Percentiles rank a stretch among this genome's conserved stretches.
Evolutionary conservation across 2,113 vertebrate species (phyloP).

Genomic region (Rallus limicola): DNA sequence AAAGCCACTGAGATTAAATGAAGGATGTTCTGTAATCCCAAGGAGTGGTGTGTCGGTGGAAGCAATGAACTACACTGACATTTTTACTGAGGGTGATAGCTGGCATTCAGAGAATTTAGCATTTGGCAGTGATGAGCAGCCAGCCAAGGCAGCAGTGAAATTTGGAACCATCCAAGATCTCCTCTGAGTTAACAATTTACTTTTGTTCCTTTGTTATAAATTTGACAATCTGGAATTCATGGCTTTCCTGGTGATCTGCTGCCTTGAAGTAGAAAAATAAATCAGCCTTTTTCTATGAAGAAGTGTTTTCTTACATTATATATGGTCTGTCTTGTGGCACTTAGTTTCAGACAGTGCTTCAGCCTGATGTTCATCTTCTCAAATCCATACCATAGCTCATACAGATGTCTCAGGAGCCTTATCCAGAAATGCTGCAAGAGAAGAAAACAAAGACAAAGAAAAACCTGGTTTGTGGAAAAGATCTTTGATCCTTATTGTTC

Average conservation of each 20-base stretch:
- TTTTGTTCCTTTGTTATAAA: constrained; percentile 24
- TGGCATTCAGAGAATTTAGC: constrained; percentile 9
- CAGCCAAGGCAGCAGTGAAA: not conserved
- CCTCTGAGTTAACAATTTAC: not conserved
- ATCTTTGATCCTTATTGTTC: not conserved
- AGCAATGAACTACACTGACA: not conserved
- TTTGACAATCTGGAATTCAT: not conserved
- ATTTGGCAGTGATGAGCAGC: not conserved
- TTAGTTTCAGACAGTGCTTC: not conserved
- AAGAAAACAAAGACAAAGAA: not conserved
- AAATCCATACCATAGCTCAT: not conserved
- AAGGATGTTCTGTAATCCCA: constrained; percentile 13
- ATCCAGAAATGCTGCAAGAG: not conserved
- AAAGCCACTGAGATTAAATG: not conserved
- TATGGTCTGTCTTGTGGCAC: not conserved
- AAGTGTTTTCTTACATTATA: not conserved
- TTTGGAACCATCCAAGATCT: not conserved
- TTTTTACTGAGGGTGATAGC: not conserved
- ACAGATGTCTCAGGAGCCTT: not conserved
- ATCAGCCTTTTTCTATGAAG: not conserved
- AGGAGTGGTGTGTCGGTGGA: not conserved
- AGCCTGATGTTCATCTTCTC: not conserved
- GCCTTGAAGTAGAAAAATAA: constrained; percentile 4
- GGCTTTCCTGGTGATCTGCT: not conserved
- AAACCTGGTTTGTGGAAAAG: not conserved